Percentiles rank a stretch among this genome's conserved stretches.
These are phyloP conservation scores for Zosterops hypoxanthus DNA, from an alignment of 2,113 vertebrate species.

Conservation along the genomic window DNA sequence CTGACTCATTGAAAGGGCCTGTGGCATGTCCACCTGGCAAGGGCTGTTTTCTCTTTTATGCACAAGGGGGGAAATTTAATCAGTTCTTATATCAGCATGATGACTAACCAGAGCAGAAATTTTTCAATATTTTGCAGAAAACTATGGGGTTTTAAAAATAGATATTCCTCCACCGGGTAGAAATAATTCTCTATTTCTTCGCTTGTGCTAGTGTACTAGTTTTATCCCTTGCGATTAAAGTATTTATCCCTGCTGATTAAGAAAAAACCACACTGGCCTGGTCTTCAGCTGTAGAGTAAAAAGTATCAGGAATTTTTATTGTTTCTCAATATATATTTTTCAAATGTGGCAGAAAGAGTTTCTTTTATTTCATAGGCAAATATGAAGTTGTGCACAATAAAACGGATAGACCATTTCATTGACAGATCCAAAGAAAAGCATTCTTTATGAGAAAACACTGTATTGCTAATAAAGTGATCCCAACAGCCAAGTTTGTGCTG, in stretches of 20 bases:
- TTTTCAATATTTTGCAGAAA: not conserved
- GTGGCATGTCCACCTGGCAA: not conserved
- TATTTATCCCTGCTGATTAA: not conserved
- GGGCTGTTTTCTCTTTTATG: not conserved
- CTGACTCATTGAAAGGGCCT: not conserved
- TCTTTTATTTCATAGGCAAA: constrained; percentile 3
- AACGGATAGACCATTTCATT: not conserved
- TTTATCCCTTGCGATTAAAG: not conserved
- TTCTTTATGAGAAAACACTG: constrained; percentile 14
- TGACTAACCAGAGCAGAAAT: not conserved
- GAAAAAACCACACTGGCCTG: not conserved
- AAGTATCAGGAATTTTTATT: not conserved
- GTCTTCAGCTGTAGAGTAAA: not conserved
- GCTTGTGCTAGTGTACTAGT: not conserved
- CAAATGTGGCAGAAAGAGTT: not conserved
- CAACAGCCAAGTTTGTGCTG: constrained; percentile 24
- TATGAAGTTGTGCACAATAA: not conserved
- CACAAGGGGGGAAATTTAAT: not conserved
- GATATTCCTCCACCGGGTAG: not conserved
- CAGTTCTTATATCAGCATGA: not conserved
- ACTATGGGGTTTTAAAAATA: not conserved
- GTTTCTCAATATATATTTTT: not conserved
- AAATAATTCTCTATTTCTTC: not conserved
- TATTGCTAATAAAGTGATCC: constrained; percentile 48
- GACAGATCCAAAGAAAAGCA: constrained; percentile 8